A percentile compares a stretch with the other conserved stretches of the same genome.
These are phyloP conservation scores for Caenorhabditis elegans DNA, from an alignment of 1,140 invertebrate genomes.

Conservation along the genomic window DNA sequence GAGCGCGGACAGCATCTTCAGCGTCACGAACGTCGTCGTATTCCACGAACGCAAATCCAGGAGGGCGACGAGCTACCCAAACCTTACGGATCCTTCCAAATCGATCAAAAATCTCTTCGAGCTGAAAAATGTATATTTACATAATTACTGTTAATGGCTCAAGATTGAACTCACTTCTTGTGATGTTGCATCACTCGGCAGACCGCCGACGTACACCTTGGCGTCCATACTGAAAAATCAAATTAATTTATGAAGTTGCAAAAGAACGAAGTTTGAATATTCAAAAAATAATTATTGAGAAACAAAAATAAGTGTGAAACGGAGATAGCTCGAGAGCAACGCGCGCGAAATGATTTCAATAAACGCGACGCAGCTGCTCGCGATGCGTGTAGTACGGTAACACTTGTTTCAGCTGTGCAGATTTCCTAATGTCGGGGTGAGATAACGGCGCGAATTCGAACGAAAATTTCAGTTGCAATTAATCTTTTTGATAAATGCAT, in stretches of 20 bases:
- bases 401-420: neutral
- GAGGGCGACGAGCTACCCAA: constrained; percentile 89
- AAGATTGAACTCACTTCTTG: constrained; percentile 52
- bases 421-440: neutral
- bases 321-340: neutral
- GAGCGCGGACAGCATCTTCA: constrained; percentile 85
- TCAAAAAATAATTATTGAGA: too few species aligned
- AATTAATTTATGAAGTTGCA: neutral
- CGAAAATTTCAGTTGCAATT: too few species aligned
- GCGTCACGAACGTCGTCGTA: constrained; percentile 92
- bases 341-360: neutral
- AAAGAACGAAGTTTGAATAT: neutral
- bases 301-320: neutral
- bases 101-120: constrained; percentile 89
- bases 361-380: neutral
- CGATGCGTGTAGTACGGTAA: neutral
- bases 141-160: too few species aligned
- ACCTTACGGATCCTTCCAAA: constrained; percentile 90
- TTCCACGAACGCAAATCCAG: constrained; percentile 92
- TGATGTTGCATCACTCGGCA: constrained; percentile 69
- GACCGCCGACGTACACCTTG: constrained; percentile 94
- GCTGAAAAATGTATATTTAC: constrained; percentile 67
- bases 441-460: too few species aligned
- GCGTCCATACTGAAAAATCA: constrained; percentile 72
- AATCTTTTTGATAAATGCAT: too few species aligned